Percentiles rank a stretch among this genome's conserved stretches.
Conservation (phyloP, 2,797 vertebrate genomes). For the Molossus molossus region DNA sequence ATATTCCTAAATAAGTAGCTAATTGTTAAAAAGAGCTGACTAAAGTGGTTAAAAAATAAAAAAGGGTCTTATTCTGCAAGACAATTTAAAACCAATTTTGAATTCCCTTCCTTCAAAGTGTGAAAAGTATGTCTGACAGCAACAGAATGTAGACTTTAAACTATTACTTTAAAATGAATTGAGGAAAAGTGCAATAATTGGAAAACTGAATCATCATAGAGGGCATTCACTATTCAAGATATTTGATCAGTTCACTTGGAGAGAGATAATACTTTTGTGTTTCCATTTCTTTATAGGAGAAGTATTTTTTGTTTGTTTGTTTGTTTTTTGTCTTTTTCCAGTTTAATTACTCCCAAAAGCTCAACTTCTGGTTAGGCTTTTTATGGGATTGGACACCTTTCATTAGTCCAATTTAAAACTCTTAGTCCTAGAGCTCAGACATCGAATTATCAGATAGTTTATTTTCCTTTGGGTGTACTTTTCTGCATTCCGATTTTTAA, state of each 20-base stretch:
- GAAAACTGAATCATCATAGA: constrained; percentile 69
- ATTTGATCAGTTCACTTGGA: constrained; percentile 81
- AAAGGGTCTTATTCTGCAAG: constrained; percentile 77
- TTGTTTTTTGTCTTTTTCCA: constrained; percentile 78
- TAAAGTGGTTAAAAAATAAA: constrained; percentile 68
- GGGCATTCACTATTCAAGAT: constrained; percentile 73
- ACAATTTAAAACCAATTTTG: constrained; percentile 84
- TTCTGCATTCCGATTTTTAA: constrained; percentile 58
- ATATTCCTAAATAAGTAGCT: constrained; percentile 82
- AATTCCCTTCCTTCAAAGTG: constrained; percentile 82
- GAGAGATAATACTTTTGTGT: constrained; percentile 47
- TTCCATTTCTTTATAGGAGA: constrained; percentile 82
- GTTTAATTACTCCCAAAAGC: constrained; percentile 84
- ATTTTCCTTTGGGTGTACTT: constrained; percentile 76
- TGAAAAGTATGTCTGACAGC: constrained; percentile 78
- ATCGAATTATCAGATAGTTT: constrained; percentile 81
- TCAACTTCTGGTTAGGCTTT: constrained; percentile 86
- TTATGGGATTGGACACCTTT: constrained; percentile 78
- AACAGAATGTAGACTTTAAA: constrained; percentile 78
- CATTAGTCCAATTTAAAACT: constrained; percentile 84
- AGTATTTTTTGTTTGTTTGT: constrained; percentile 9
- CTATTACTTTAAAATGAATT: constrained; percentile 79
- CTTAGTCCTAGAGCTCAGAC: constrained; percentile 61
- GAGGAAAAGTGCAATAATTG: constrained; percentile 77
- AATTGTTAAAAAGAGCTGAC: constrained; percentile 84